A percentile compares a stretch with the other conserved stretches of the same genome.
phyloP scores from a whole-genome alignment of 1,140 invertebrate genomes.

The Centruroides sculpturatus region DNA sequence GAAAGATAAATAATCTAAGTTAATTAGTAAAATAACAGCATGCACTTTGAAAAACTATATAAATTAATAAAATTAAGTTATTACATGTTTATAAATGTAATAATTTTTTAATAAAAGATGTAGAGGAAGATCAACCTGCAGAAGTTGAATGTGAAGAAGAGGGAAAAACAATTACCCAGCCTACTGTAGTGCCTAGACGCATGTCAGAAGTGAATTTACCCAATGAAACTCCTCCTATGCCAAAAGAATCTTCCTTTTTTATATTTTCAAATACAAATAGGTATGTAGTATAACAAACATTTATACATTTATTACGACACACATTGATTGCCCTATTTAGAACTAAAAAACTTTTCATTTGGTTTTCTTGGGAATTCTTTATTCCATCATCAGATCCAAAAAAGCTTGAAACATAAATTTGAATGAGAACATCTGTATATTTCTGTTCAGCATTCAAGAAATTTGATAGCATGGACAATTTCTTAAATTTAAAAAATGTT shows the following conservation, averaged over 20 bases:
- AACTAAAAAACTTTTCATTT: too few species aligned
- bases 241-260: constrained; percentile 87
- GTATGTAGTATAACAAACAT: constrained; percentile 35
- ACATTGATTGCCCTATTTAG: too few species aligned
- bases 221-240: constrained; percentile 80
- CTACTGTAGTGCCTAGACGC: constrained; percentile 57
- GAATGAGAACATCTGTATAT: too few species aligned
- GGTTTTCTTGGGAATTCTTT: too few species aligned
- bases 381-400: too few species aligned
- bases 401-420: too few species aligned
- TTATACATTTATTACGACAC: too few species aligned
- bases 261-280: constrained; percentile 88
- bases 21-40: not conserved
- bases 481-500: too few species aligned
- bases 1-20: too few species aligned
- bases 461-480: too few species aligned
- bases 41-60: not conserved
- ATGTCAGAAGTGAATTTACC: constrained; percentile 81
- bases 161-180: constrained; percentile 30
- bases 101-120: not conserved
- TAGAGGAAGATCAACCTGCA: constrained; percentile 2
- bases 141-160: constrained; percentile 15
- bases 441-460: too few species aligned
- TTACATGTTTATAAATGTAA: not conserved
- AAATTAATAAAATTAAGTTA: not conserved